Evolutionary conservation across 2,797 vertebrate genomes (phyloP).

Genomic region (Bufotes viridis): DNA sequence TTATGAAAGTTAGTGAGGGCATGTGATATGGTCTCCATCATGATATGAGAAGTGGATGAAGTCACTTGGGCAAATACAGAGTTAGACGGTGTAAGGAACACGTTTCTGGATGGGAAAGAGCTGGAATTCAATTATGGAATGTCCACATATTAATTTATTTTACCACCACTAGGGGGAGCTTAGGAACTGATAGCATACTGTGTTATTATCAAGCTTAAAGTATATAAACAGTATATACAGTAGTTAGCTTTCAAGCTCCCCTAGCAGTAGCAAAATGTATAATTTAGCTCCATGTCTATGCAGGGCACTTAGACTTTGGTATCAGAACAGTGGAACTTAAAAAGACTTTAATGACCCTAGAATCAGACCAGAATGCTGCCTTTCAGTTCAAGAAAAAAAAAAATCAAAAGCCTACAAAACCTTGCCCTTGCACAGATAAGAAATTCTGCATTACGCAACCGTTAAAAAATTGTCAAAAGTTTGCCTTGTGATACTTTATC

Average conservation of each 20-base stretch:
- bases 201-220: neutral
- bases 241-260: neutral
- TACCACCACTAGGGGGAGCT: neutral
- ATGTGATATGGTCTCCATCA: too few relatives aligned
- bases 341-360: too few relatives aligned
- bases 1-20: too few relatives aligned
- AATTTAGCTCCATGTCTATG: neutral
- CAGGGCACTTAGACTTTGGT: neutral
- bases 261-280: neutral
- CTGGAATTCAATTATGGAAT: too few relatives aligned
- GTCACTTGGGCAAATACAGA: too few relatives aligned
- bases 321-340: neutral
- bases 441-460: neutral
- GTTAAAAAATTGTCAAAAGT: neutral
- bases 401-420: neutral
- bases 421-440: neutral
- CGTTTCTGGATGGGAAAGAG: too few relatives aligned
- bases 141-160: neutral
- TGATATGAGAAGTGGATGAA: too few relatives aligned
- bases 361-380: too few relatives aligned
- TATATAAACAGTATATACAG: neutral
- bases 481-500: neutral
- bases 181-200: neutral
- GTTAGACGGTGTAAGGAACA: too few relatives aligned
- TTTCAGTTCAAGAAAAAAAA: neutral